These are phyloP conservation scores for Podarcis lilfordi DNA, from an alignment of 2,797 vertebrate species.

Conservation along the genomic window DNA sequence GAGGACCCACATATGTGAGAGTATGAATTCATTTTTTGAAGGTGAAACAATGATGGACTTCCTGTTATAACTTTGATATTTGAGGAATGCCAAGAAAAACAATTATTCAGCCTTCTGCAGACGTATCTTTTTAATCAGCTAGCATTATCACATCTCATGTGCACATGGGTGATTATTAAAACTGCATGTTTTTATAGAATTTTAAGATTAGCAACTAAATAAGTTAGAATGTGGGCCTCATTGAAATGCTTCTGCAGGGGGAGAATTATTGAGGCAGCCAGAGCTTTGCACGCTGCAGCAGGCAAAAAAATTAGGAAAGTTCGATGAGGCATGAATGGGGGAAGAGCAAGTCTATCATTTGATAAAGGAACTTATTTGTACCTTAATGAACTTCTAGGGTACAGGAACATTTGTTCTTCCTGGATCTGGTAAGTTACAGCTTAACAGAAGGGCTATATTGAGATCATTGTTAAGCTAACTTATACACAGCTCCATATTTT, in stretches of 20 bases:
- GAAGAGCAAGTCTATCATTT: background rate
- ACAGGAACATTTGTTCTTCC: background rate
- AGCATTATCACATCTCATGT: constrained; percentile 43
- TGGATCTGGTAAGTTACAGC: background rate
- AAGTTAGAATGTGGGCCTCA: constrained; percentile 24
- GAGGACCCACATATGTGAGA: background rate
- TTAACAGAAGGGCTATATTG: background rate
- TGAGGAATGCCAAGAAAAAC: constrained; percentile 41
- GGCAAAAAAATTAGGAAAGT: background rate
- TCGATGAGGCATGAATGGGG: too few relatives aligned
- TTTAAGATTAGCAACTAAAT: background rate
- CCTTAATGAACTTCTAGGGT: background rate
- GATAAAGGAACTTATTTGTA: background rate
- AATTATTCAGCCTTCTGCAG: constrained; percentile 49
- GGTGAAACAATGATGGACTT: constrained; percentile 18
- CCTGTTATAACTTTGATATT: constrained; percentile 38
- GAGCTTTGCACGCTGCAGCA: background rate
- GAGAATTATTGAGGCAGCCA: background rate
- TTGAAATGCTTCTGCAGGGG: constrained; percentile 8
- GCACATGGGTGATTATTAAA: constrained; percentile 32
- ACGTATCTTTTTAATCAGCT: constrained; percentile 43
- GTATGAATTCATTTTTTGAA: constrained; percentile 18
- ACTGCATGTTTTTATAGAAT: background rate
- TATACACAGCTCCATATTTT: too few relatives aligned
- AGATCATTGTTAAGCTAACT: too few relatives aligned